Conservation (phyloP, 2,113 vertebrate species). For the Xenopus borealis region DNA sequence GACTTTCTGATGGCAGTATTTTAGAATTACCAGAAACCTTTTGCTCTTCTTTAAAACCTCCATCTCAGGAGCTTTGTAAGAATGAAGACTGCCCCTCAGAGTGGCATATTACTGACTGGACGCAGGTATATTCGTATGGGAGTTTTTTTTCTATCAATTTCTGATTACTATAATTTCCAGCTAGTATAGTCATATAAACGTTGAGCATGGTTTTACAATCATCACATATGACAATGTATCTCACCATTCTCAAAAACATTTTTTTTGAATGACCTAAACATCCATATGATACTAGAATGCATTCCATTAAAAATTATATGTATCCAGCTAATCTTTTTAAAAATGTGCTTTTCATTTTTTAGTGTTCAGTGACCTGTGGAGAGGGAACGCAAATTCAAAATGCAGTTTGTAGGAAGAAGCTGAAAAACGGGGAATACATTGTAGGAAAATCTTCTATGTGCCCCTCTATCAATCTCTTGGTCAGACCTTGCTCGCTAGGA, state of each 20-base stretch:
- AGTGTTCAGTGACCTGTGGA: slow-evolving; percentile 93
- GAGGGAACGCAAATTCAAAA: slow-evolving; percentile 81
- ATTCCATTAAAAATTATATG: not conserved
- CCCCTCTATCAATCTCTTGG: slow-evolving; percentile 67
- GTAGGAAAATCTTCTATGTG: slow-evolving; percentile 73
- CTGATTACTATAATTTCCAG: not conserved
- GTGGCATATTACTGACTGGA: slow-evolving; percentile 84
- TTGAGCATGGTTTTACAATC: too few species aligned
- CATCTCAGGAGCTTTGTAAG: slow-evolving; percentile 70
- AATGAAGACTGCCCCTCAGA: slow-evolving; percentile 76
- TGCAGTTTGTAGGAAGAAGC: slow-evolving; percentile 74
- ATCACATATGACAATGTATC: too few species aligned
- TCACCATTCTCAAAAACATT: too few species aligned
- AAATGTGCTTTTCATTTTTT: slow-evolving; percentile 24
- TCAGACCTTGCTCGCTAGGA: slow-evolving; percentile 70
- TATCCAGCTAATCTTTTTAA: too few species aligned
- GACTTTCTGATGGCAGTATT: slow-evolving; percentile 84
- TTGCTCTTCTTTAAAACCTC: slow-evolving; percentile 67
- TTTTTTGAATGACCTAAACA: too few species aligned
- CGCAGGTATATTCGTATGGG: slow-evolving; percentile 69
- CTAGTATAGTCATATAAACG: too few species aligned
- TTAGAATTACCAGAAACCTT: slow-evolving; percentile 84
- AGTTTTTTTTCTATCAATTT: not conserved
- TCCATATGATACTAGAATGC: not conserved
- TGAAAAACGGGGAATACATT: slow-evolving; percentile 63